A percentile compares a stretch with the other conserved stretches of the same genome.
phyloP scores from a whole-genome alignment of 2,888 invertebrate genomes.

The Aphidius colemani region DNA sequence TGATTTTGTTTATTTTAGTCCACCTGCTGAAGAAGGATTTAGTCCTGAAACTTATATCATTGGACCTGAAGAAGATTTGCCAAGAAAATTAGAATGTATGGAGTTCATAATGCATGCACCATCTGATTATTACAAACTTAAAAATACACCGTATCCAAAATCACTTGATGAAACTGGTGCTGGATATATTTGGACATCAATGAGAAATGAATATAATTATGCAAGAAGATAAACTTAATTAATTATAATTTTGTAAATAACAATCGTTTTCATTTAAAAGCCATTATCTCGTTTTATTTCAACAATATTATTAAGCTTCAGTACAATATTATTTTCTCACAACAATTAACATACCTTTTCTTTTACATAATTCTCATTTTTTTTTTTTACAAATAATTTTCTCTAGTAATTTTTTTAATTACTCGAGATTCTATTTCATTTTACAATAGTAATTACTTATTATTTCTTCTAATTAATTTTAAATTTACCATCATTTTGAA shows the following conservation, averaged over 20 bases:
- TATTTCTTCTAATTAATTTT: no score
- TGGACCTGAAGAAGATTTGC: constrained; percentile 89
- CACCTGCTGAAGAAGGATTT: constrained; percentile 77
- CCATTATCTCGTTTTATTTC: no score
- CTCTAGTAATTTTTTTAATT: no score
- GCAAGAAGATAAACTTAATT: constrained; percentile 13
- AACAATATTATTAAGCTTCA: no score
- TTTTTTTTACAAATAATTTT: no score
- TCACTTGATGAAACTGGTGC: constrained; percentile 54
- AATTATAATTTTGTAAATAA: neutral
- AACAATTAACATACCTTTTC: no score
- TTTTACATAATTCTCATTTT: no score
- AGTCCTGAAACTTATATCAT: constrained; percentile 89
- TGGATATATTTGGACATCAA: constrained; percentile 56
- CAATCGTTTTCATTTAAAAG: no score
- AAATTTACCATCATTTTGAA: no score
- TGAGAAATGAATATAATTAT: constrained; percentile 46
- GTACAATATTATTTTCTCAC: no score
- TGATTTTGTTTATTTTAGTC: constrained; percentile 59
- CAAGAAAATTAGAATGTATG: constrained; percentile 83
- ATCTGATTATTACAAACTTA: constrained; percentile 84
- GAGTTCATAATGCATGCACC: constrained; percentile 94
- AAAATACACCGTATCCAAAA: constrained; percentile 76
- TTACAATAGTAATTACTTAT: no score
- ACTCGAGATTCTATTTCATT: no score